Base-by-base conservation (phyloP, 2,888 invertebrate genomes). In the Drosophila suboccidentalis region DNA sequence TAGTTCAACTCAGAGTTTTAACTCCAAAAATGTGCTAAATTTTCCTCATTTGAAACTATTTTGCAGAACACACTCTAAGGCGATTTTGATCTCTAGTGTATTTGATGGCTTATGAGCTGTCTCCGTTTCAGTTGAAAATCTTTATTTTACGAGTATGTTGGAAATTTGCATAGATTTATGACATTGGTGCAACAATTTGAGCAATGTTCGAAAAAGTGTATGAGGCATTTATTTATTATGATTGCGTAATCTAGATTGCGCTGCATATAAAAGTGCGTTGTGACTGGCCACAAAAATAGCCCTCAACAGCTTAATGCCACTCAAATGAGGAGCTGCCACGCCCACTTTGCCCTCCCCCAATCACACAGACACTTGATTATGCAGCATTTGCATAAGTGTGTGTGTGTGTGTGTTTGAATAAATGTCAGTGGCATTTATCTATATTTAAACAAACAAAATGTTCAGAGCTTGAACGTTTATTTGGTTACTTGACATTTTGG, bases 341-440 rank as follows among this genome's bases (percentile, higher is more conserved):
- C 13, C 26, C 41, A 4, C 34, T 34, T 34, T 26, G 10, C 32
- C 13, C 19, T 38, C 29, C 54, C 26, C 39, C 13, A 68, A 15
- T 34, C 10, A 49, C 22, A 38, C 22, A 26, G 15, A 53, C 9
- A 59, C 69, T 62, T 70, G 78, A 73, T 73, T 76, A 76, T 78
- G 61, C 76, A 53, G 74, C 44, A 39, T 26, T 17, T 29, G 34
- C 46, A 49, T 46, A 49, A n/a, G n/a, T 50, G 32, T 49, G 32
- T 64, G 15, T 63, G 38, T 78, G 34, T 54, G 38, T 64, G 15
- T 63, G 39, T 74, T 54, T 75, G 47, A 61, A 59, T 80, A 78
- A 74, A 78, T 87, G 84, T 84, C 84, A 78, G 58, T 84, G 67
- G 85, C 81, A 75, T 85, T 85, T 85, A 89, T 89, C 87, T 86